phyloP scores from a whole-genome alignment of 2,797 vertebrate species.

The Oreortyx pictus region DNA sequence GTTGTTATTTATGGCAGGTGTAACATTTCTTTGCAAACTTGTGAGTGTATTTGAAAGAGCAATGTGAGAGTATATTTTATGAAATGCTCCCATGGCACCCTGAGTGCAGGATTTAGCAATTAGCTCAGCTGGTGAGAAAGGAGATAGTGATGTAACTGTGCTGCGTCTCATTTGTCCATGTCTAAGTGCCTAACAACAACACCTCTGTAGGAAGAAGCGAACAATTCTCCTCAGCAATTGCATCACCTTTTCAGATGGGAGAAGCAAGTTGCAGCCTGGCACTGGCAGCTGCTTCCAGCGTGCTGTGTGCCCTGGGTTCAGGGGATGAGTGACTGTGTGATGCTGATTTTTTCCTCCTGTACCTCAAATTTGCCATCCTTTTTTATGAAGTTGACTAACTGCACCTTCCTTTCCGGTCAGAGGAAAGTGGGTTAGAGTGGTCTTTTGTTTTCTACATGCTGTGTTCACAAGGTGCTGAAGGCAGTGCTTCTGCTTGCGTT shows the following conservation, averaged over 20 bases:
- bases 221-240: conserved; percentile 64
- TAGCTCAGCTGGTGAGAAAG: conserved; percentile 58
- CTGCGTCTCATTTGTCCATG: conserved; percentile 66
- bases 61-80: conserved; percentile 56
- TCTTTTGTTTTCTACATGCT: neutral
- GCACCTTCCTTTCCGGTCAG: neutral
- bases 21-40: neutral
- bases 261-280: neutral
- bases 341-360: neutral
- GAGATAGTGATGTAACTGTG: conserved; percentile 10
- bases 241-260: conserved; percentile 72
- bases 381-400: neutral
- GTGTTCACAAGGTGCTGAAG: neutral
- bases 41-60: conserved; percentile 69
- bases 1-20: neutral
- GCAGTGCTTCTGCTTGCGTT: neutral
- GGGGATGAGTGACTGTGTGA: neutral
- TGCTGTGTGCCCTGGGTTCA: neutral
- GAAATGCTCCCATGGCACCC: conserved; percentile 43
- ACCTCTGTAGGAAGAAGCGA: conserved; percentile 58
- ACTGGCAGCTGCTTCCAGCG: neutral
- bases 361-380: accelerated
- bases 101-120: conserved; percentile 36
- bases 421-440: neutral
- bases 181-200: conserved; percentile 57